phyloP scores from a whole-genome alignment of 2,888 invertebrate genomes.

The Anticlea derivata region DNA sequence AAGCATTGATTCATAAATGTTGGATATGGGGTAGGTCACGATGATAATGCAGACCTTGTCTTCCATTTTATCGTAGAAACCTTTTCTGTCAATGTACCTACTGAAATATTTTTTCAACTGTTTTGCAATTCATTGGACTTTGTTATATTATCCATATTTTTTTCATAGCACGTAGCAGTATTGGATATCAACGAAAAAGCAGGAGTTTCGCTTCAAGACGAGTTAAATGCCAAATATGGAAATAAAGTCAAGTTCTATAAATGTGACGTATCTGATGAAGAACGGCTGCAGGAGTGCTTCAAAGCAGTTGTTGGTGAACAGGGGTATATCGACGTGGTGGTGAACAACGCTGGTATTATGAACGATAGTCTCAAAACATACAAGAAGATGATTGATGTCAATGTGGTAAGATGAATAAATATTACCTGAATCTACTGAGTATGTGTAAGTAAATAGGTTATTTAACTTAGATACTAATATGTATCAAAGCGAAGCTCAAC shows the following conservation, averaged over 20 bases:
- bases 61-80: too few species aligned
- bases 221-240: conserved; percentile 50
- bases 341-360: conserved; percentile 58
- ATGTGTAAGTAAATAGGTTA: too few species aligned
- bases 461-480: too few species aligned
- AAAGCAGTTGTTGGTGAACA: conserved; percentile 43
- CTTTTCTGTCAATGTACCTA: too few species aligned
- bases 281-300: conserved; percentile 44
- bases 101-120: too few species aligned
- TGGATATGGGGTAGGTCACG: too few species aligned
- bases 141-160: too few species aligned
- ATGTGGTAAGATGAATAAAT: conserved; percentile 57
- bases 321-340: conserved; percentile 50
- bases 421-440: too few species aligned
- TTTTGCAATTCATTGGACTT: too few species aligned
- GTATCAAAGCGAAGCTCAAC: too few species aligned
- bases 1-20: too few species aligned
- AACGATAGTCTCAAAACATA: conserved; percentile 48
- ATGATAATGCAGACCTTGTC: too few species aligned
- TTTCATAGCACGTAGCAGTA: conserved; percentile 52
- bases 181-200: conserved; percentile 49
- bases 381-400: conserved; percentile 52
- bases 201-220: conserved; percentile 45
- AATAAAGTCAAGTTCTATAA: conserved; percentile 50
- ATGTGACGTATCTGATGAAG: conserved; percentile 57